Percentiles rank a stretch among this genome's conserved stretches.
Conservation (phyloP, 1,140 invertebrate species). For the Bicyclus anynana region DNA sequence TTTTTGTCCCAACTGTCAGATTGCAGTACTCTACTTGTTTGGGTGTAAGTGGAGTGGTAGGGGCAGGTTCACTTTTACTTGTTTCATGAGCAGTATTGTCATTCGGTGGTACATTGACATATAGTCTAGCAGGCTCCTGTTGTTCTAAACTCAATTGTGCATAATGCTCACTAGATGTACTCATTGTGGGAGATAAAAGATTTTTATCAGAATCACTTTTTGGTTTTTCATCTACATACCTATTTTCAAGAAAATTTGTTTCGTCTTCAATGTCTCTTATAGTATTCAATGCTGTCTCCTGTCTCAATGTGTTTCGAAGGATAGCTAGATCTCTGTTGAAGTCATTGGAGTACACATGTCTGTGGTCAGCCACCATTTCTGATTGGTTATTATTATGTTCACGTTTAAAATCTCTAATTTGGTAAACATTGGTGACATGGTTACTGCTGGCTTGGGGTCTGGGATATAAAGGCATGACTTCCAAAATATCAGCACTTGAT, state of each 20-base stretch:
- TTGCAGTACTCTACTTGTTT: conserved; percentile 68
- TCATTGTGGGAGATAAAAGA: conserved; percentile 63
- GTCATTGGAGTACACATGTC: conserved; percentile 68
- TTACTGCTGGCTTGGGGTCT: conserved; percentile 47
- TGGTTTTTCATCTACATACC: conserved; percentile 47
- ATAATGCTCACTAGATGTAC: conserved; percentile 72
- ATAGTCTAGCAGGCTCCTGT: conserved; percentile 73
- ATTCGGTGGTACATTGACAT: conserved; percentile 81
- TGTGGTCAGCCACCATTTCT: conserved; percentile 43
- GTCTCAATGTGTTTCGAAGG: conserved; percentile 63
- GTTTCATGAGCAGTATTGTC: conserved; percentile 39
- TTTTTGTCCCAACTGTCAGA: conserved; percentile 42
- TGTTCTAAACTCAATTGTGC: conserved; percentile 75
- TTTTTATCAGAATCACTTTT: conserved; percentile 48
- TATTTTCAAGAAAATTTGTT: conserved; percentile 49
- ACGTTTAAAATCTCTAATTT: conserved; percentile 68
- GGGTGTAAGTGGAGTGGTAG: conserved; percentile 57
- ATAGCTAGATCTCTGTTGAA: conserved; percentile 65
- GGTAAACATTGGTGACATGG: conserved; percentile 74
- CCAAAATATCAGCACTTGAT: conserved; percentile 74
- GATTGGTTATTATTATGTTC: conserved; percentile 75
- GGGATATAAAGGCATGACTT: conserved; percentile 73
- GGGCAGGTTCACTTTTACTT: conserved; percentile 44
- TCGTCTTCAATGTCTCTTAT: conserved; percentile 68
- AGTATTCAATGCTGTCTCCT: conserved; percentile 64